Conservation (phyloP, 2,113 vertebrate species). For the Salminus brasiliensis region DNA sequence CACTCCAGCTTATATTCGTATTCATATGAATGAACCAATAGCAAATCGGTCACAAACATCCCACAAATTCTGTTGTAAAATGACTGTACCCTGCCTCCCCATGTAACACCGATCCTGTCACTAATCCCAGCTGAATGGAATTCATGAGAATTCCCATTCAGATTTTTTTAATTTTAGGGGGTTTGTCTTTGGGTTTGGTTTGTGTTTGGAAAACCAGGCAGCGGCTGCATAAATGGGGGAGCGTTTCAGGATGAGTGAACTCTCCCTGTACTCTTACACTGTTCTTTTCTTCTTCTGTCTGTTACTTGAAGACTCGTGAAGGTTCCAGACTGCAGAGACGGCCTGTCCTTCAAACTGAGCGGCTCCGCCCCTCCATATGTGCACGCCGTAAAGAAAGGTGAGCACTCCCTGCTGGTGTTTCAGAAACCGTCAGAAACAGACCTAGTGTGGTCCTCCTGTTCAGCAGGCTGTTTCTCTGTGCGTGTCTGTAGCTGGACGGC, state of each 20-base stretch:
- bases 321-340: slow-evolving; percentile 86
- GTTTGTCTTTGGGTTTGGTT: not conserved
- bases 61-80: no score
- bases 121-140: no score
- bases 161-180: no score
- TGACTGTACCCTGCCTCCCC: no score
- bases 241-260: not conserved
- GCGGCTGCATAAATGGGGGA: not conserved
- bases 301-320: slow-evolving; percentile 84
- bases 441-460: not conserved
- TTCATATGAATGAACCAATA: no score
- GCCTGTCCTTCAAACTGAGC: slow-evolving; percentile 89
- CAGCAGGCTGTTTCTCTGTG: not conserved
- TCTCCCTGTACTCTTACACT: slow-evolving; percentile 16
- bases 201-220: not conserved
- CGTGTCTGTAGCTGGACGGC: not conserved
- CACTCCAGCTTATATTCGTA: no score
- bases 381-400: slow-evolving; percentile 91
- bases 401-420: slow-evolving; percentile 10
- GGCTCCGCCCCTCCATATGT: slow-evolving; percentile 87
- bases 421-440: not conserved
- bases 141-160: no score
- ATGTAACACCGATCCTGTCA: no score
- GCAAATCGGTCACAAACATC: no score
- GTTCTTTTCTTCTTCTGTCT: slow-evolving; percentile 21